Base-by-base conservation (phyloP, 2,797 vertebrate genomes). In the Sebastes elongatus region DNA sequence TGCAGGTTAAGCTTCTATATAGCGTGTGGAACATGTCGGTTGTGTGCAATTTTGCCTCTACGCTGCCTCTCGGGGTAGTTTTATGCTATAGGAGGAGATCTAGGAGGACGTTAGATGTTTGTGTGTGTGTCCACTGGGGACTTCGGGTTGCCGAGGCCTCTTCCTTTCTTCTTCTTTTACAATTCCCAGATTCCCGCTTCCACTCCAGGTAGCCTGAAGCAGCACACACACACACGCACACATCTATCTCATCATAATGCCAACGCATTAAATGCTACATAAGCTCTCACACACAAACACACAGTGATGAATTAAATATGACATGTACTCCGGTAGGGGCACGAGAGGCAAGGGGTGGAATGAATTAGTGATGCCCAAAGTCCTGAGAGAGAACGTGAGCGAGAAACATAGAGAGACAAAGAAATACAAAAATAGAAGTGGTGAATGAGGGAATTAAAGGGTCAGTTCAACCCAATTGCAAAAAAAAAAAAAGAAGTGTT, bases 301-400 rank as follows among this genome's bases (percentile, higher is more conserved):
- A 83, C 66, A 74, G 18, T 10, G 11, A 83, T 84, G 22, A 82
- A 89, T 88, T 76, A 85, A 86, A 82, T 55, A 88, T 86, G 80
- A 20, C 52, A 49, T 72, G 30, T 23, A 20, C 42, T 72, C 52
- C 32, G 62, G 59, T 32, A 68, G 49, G 76, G 79, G 63, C 55
- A 63, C 30, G 42, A 7, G 62, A 53, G 52, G 38, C 56, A 73
- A 14, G 7, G 20, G 42, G 4, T 32, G 60, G 28, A 59, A 77
- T 83, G 63, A 85, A 87, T 82, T 76, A 87, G 35, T 63, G 65
- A 77, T 74, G 81, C 8, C 20, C 20, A 46, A 80, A 53, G 42
- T 63, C 42, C 28, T n/a, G 30, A 35, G 71, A 80, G 55, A 63
- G 61, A 35, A 30, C 14, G 2, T 10, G 30, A 65, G 71, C 11